Percentiles rank a stretch among this genome's conserved stretches.
Conservation (phyloP, 2,113 vertebrate species). For the Willisornis vidua region DNA sequence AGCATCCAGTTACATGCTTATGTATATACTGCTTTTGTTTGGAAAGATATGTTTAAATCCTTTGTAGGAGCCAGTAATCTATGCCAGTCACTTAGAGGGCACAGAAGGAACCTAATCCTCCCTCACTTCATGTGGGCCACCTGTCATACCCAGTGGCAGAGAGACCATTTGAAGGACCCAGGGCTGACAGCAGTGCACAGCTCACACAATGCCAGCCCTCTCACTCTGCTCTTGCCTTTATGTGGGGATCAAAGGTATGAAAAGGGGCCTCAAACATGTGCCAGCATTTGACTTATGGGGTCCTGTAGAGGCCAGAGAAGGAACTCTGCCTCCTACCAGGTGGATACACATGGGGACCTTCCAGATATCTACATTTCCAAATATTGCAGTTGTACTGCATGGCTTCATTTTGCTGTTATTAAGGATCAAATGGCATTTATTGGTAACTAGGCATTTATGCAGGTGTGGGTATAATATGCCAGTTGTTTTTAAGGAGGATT, state of each 20-base stretch:
- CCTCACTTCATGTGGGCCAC: slow-evolving; percentile 27
- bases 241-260: slow-evolving; percentile 40
- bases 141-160: slow-evolving; percentile 42
- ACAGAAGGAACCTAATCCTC: slow-evolving; percentile 58
- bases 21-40: slow-evolving; percentile 38
- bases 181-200: slow-evolving; percentile 36
- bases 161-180: slow-evolving; percentile 33
- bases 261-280: slow-evolving; percentile 57
- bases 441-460: background rate
- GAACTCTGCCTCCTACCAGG: slow-evolving; percentile 43
- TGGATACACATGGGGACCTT: background rate
- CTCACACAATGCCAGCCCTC: slow-evolving; percentile 17
- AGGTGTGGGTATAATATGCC: background rate
- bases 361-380: background rate
- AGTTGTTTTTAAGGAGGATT: background rate
- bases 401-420: background rate
- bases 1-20: slow-evolving; percentile 56
- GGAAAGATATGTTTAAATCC: slow-evolving; percentile 49
- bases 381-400: background rate
- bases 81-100: slow-evolving; percentile 46
- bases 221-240: background rate
- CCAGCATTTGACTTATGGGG: slow-evolving; percentile 51
- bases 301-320: background rate
- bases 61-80: slow-evolving; percentile 47
- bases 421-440: background rate